phyloP scores from a whole-genome alignment of 2,797 vertebrate species.

The Vespertilio murinus region DNA sequence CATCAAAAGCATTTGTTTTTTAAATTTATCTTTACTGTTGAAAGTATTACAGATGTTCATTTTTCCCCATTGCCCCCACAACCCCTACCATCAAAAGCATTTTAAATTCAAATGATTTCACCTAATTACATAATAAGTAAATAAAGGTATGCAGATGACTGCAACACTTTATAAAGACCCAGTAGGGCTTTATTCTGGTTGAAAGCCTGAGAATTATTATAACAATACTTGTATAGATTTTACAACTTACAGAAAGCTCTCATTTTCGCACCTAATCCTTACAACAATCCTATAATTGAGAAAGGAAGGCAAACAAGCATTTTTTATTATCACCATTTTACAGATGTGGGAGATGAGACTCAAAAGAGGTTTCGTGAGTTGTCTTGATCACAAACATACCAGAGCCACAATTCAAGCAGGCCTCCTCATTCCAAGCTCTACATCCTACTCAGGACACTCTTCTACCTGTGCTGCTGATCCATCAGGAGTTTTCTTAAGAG shows the following conservation, averaged over 20 bases:
- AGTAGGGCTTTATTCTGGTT: conserved; percentile 13
- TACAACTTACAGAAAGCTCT: background rate
- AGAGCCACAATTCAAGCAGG: background rate
- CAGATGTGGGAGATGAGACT: background rate
- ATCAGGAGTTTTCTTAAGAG: background rate
- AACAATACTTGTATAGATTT: conserved; percentile 39
- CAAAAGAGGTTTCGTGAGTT: background rate
- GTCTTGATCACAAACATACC: background rate
- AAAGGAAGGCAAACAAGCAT: background rate
- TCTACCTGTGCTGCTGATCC: background rate
- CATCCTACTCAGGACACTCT: background rate
- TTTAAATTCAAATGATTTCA: conserved; percentile 41
- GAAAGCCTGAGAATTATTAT: conserved; percentile 17
- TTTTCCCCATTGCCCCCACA: too few species aligned
- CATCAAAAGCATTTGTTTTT: background rate
- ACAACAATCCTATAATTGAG: background rate
- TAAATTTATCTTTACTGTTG: too few species aligned
- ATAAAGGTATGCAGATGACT: background rate
- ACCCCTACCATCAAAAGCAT: background rate
- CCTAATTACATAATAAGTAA: conserved; percentile 8
- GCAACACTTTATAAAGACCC: conserved; percentile 1
- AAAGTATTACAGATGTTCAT: too few species aligned
- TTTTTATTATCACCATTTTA: background rate
- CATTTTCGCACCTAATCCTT: conserved; percentile 36
- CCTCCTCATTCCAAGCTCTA: background rate